Evolutionary conservation across 2,888 invertebrate species (phyloP).

Genomic region (Alcis repandata): DNA sequence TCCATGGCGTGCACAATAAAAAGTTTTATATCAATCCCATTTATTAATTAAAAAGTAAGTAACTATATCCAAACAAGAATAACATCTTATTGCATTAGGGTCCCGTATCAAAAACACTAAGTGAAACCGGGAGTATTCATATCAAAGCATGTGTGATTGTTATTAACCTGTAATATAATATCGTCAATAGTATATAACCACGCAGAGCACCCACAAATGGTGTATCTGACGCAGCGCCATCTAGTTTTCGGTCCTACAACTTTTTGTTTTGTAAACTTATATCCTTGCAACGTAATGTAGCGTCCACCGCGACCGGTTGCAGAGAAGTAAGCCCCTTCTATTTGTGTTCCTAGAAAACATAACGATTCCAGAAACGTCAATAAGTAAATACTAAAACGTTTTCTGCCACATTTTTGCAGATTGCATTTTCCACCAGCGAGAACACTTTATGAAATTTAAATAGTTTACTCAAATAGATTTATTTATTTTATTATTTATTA

Average conservation of each 20-base stretch:
- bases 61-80: no score
- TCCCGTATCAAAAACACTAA: no score
- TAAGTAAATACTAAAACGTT: neutral
- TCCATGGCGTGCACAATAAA: no score
- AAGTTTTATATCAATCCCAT: no score
- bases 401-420: no score
- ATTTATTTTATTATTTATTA: no score
- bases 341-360: neutral
- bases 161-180: conserved; percentile 17
- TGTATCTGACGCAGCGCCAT: conserved; percentile 33
- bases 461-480: no score
- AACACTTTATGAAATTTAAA: no score
- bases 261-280: conserved; percentile 27
- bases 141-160: conserved; percentile 22
- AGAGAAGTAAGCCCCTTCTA: neutral
- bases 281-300: conserved; percentile 11
- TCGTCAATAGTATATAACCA: conserved; percentile 28
- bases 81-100: no score
- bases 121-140: neutral
- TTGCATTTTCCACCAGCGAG: no score
- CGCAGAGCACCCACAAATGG: conserved; percentile 18
- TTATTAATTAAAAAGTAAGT: no score
- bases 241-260: conserved; percentile 19
- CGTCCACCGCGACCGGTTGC: conserved; percentile 5
- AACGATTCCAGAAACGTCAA: neutral